Conservation (phyloP, 2,113 vertebrate species). For the Platysternon megacephalum region DNA sequence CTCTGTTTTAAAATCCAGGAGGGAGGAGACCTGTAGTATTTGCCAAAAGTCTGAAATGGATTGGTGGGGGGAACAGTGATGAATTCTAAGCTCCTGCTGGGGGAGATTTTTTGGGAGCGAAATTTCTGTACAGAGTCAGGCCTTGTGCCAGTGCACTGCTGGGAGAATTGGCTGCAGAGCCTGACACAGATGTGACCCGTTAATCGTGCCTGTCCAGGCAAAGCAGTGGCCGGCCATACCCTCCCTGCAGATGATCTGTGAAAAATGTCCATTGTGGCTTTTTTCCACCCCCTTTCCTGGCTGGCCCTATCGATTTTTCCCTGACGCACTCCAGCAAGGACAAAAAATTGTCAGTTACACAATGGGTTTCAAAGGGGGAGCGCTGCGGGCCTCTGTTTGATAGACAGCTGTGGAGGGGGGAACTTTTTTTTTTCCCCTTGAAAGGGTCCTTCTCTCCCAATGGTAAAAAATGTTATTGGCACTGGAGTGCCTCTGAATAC, state of each 20-base stretch:
- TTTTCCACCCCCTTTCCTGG: background rate
- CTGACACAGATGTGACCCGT: background rate
- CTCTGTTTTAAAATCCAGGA: background rate
- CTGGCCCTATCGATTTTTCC: background rate
- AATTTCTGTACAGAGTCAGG: background rate
- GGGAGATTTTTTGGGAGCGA: background rate
- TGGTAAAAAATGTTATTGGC: background rate
- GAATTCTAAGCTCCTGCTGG: background rate
- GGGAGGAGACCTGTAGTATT: background rate
- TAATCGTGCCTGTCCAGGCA: background rate
- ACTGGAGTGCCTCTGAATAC: background rate
- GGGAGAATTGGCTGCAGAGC: background rate
- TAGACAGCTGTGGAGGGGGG: background rate
- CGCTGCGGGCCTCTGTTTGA: background rate
- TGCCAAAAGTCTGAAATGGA: background rate
- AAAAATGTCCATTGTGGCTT: background rate
- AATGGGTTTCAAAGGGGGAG: background rate
- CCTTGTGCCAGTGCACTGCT: background rate
- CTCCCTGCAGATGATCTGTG: background rate
- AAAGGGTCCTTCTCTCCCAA: accelerated
- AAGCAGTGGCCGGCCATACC: background rate
- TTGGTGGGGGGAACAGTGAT: background rate
- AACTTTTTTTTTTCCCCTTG: background rate
- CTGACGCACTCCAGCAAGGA: background rate
- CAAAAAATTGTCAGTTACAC: background rate